Base-by-base conservation (phyloP, 2,888 invertebrate genomes). In the Drosophila putrida region DNA sequence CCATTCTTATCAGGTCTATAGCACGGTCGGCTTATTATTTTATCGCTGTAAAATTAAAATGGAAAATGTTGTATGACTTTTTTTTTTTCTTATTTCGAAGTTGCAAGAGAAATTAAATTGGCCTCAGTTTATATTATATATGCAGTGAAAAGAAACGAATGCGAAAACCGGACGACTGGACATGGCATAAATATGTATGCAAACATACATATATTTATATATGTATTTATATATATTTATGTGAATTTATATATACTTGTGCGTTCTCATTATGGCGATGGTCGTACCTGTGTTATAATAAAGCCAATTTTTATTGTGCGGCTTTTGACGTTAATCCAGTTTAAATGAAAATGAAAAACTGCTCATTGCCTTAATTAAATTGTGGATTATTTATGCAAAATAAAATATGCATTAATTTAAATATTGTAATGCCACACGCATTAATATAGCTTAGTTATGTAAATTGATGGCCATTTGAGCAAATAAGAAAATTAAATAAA, bases 341-440 rank as follows among this genome's bases (percentile, higher is more conserved):
- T 74, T 68, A 62, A 66, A 75, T 74, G 63, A 50, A 71, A 57
- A 72, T 75, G 69, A 66, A 73, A 79, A 75, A 65, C 62, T 68
- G 72, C 66, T 66, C 80, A 68, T 79, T 67, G 71, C 71, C 79
- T 81, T 84, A 86, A 86, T 86, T 89, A 82, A 86, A 88, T 89
- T 89, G 75, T 59, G 85, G 88, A 77, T 86, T 86, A 89, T 78
- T 71, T 65, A 71, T 76, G 89, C 58, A 70, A 80, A 71, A 82
- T 78, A 66, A 82, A 75, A 70, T 78, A 69, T 69, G 80, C 69
- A 71, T 88, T 71, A 51, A 66, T 58, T 69, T 83, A 61, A 88
- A 88, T 75, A 82, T 78, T 82, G 85, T 79, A 85, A 79, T 75
- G 51, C 65, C n/a, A 44, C 53, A n/a, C 46, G 73, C 66, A 78